Percentiles rank a stretch among this genome's conserved stretches.
Evolutionary conservation across 2,113 vertebrate genomes (phyloP).

Genomic region (Onychorhynchus coronatus): DNA sequence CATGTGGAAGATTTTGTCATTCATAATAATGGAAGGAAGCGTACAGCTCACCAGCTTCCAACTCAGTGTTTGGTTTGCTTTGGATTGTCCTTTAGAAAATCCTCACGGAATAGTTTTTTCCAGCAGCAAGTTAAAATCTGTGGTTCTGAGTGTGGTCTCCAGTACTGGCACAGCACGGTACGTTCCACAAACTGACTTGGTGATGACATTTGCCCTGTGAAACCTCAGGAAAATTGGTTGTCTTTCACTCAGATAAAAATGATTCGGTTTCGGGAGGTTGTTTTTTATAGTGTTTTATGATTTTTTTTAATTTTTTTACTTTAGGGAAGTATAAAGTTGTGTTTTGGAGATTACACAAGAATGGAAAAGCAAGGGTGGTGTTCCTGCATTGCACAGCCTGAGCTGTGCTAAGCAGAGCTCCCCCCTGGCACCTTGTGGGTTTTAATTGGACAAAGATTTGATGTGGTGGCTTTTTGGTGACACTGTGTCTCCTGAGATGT

Average conservation of each 20-base stretch:
- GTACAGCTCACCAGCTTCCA: not conserved
- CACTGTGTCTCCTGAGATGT: fast-evolving
- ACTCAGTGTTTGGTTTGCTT: not conserved
- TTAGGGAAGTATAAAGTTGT: not conserved
- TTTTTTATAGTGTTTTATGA: not conserved
- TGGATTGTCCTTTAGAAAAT: not conserved
- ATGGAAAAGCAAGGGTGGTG: not conserved
- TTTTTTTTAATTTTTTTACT: not conserved
- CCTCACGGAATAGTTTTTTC: not conserved
- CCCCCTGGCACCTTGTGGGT: not conserved
- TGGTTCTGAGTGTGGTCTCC: not conserved
- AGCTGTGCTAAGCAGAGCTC: not conserved
- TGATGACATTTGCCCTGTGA: not conserved
- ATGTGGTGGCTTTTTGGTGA: not conserved
- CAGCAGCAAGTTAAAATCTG: not conserved
- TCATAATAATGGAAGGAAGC: not conserved
- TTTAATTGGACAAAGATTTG: not conserved
- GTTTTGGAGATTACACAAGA: not conserved
- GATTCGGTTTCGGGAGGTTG: fast-evolving
- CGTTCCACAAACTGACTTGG: not conserved
- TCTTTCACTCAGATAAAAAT: not conserved
- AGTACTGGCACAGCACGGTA: not conserved
- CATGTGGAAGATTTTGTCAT: not conserved
- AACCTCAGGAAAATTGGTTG: not conserved
- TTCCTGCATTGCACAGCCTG: not conserved